Evolutionary conservation across 2,113 vertebrate genomes (phyloP), one percentile per base, ranked within the genome.

Genomic region (Psammodynastes pulverulentus): DNA sequence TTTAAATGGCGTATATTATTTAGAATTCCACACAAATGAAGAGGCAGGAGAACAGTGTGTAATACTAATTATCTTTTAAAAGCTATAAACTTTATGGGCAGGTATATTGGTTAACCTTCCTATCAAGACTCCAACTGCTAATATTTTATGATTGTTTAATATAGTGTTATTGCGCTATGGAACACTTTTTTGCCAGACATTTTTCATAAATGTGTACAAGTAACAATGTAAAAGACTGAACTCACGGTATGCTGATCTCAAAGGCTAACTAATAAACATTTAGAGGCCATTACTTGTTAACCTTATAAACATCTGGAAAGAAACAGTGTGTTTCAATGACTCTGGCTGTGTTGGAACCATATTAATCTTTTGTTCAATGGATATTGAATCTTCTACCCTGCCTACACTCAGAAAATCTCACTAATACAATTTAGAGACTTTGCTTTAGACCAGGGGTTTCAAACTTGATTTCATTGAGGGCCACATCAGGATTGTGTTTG

Each of bases 61-160:
- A 17, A 62, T 52, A 87, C 92, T 95, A 94, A 46, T 91, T 92
- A 93, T 62, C 93, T 95, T 92, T 93, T 91, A 94, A 96, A 96
- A 94, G 45, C 79, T 92, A 91, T 2, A 72, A 87, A 95, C 91
- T 84, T 39, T 89, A 88, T 92, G 7, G 86, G 45, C 53, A 89
- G 72, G 29, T 51, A 58, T 34, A 23, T 89, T 2, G 88, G 52
- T 86, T 79, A 51, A 46, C 49, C 88, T 53, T 92, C 52, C 3
- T 2, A 5, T 13, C 51, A 85, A 43, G 23, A 52, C 23, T 21
- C 29, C 72, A 43, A 34, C 53, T 62, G 39, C 43, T 92, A 51
- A 67, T 89, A 58, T 43, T 92, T 92, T 58, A 84, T 51, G 79
- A 51, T 62, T 53, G 23, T 52, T 89, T 51, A 86, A 89, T 54